phyloP scores from a whole-genome alignment of 2,113 vertebrate species.

The Pandion haliaetus region DNA sequence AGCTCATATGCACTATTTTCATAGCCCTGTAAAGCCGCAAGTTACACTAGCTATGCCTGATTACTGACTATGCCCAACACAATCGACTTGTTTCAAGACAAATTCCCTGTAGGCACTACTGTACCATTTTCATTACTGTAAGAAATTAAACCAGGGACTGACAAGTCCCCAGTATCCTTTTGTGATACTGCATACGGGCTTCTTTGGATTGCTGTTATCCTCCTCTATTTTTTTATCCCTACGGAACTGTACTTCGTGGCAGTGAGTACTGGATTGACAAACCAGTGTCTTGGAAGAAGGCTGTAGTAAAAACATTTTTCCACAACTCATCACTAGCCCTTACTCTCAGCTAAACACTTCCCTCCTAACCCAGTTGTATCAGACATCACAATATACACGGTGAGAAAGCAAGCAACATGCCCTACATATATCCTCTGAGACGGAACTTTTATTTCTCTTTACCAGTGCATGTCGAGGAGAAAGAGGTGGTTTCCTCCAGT shows the following conservation, averaged over 20 bases:
- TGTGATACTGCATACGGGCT: neutral
- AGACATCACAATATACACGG: neutral
- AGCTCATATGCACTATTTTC: neutral
- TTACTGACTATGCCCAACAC: neutral
- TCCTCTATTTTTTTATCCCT: neutral
- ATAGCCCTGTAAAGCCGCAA: neutral
- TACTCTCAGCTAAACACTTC: neutral
- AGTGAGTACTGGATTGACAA: neutral
- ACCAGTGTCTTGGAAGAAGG: neutral
- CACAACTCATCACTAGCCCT: neutral
- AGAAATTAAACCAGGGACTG: neutral
- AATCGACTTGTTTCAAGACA: neutral
- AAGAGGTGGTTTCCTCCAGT: conserved; percentile 96
- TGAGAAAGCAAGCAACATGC: neutral
- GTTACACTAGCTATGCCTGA: neutral
- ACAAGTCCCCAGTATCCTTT: neutral
- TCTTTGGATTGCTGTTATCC: neutral
- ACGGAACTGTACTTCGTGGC: neutral
- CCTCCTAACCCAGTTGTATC: neutral
- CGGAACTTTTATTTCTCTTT: conserved; percentile 35
- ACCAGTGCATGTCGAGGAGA: conserved; percentile 98
- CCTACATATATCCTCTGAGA: neutral
- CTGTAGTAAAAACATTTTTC: neutral
- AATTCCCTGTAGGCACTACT: neutral
- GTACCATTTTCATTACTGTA: neutral